Evolutionary conservation across 2,113 vertebrate species (phyloP).

Genomic region (Scolopax mira): DNA sequence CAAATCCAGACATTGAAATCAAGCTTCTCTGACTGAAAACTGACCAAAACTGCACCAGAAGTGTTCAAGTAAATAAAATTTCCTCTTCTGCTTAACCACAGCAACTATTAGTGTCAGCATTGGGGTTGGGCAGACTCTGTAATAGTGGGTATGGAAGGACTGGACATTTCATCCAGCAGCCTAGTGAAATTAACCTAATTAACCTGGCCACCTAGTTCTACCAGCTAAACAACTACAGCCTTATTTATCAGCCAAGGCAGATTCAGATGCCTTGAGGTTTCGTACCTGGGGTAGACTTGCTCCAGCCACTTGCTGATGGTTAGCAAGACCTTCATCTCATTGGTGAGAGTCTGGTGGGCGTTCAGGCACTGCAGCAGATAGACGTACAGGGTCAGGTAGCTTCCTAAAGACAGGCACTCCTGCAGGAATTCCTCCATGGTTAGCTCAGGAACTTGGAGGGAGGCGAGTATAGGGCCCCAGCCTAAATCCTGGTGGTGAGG

Average conservation of each 20-base stretch:
- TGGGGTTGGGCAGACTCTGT: accelerated
- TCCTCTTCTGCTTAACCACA: neutral
- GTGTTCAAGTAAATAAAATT: neutral
- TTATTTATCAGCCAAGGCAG: neutral
- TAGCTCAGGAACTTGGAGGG: constrained; percentile 95
- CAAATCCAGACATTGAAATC: neutral
- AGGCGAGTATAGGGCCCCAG: constrained; percentile 93
- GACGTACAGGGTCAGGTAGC: constrained; percentile 92
- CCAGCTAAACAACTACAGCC: neutral
- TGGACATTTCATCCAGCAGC: neutral
- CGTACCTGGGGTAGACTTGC: constrained; percentile 87
- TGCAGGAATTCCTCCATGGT: constrained; percentile 93
- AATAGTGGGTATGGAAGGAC: accelerated
- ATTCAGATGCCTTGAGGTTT: neutral
- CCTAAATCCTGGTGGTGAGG: constrained; percentile 75
- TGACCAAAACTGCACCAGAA: neutral
- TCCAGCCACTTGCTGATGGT: constrained; percentile 89
- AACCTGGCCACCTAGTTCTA: neutral
- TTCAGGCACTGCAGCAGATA: constrained; percentile 92
- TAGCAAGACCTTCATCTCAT: constrained; percentile 86
- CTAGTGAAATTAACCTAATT: neutral
- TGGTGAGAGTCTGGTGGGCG: constrained; percentile 84
- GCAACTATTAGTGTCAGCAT: neutral
- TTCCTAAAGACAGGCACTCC: constrained; percentile 88
- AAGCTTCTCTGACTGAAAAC: neutral